Evolutionary conservation across 92 coral and sea anemone species (phyloP), one percentile per base, ranked within the genome.

Genomic region (Ricordea florida): DNA sequence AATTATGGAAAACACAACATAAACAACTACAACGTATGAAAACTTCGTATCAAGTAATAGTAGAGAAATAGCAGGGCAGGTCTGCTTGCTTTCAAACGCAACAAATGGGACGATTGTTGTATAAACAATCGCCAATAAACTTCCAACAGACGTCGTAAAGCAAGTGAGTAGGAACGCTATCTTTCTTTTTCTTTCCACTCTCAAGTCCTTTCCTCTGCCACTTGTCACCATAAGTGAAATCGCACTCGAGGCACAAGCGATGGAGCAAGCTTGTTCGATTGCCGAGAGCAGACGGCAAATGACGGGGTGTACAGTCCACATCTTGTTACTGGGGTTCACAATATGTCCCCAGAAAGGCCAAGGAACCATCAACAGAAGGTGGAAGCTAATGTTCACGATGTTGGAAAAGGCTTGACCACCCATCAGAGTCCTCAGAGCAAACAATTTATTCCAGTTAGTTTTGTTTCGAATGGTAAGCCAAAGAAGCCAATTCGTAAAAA

Each of bases 281-380:
- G 42, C 64, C 9, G 51, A 51, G 50, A 69, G 5, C 18, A 69
- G 15, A 37, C 76, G 26, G 76, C 76, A 69, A 29, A 15, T 26
- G 11, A 69, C 2, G 11, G 64, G 30, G 30, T 38, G 23, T 6
- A 69, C 22, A 11, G 18, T 69, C 76, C 76, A 69, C 22, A 69
- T 18, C 14, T 6, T 51, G 6, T 69, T 29, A 10, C 76, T 30
- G 2, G 76, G 76, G 25, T 55, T 52, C 17, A 69, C 2, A 21
- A 34, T 26, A 16, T 52, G 41, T 27, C 76, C 76, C 62, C 34
- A 37, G 32, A 35, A 53, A 14, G 76, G 76, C 76, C 76, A 69
- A 7, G 63, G 64, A 37, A 53, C 40, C 22, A 53, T 5, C 52
- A 69, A 40, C 6, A 53, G 2, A 36, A 69, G 53, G 29, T 69